Conservation (phyloP, 2,888 invertebrate genomes). For the Lycia hirtaria region DNA sequence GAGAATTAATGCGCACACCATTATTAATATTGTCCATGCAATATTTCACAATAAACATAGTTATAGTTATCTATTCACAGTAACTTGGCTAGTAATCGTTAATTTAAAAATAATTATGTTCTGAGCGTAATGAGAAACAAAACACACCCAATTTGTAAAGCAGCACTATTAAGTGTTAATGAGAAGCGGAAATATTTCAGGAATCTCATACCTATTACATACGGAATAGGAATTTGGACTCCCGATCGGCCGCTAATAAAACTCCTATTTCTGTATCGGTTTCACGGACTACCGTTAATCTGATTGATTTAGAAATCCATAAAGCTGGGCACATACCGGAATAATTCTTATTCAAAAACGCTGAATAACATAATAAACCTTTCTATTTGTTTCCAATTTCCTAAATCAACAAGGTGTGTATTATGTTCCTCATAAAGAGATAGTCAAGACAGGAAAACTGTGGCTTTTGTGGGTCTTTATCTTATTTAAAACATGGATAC, state of each 20-base stretch:
- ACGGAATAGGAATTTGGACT: slow-evolving; percentile 15
- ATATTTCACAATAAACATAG: slow-evolving; percentile 3
- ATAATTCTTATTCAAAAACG: no score
- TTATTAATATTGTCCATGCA: slow-evolving; percentile 7
- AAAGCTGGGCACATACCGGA: slow-evolving; percentile 5
- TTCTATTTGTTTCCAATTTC: no score
- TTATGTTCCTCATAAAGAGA: no score
- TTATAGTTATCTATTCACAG: background rate
- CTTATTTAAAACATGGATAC: no score
- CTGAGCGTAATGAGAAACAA: background rate
- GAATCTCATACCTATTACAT: slow-evolving; percentile 11
- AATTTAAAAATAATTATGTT: slow-evolving; percentile 4
- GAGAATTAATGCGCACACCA: slow-evolving; percentile 3
- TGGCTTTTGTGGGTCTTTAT: no score
- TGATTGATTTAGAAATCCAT: slow-evolving; percentile 38
- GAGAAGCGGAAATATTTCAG: slow-evolving; percentile 4
- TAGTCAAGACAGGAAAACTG: no score
- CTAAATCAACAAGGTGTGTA: no score
- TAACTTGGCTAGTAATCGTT: background rate
- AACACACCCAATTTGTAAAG: slow-evolving; percentile 9
- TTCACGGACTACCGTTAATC: slow-evolving; percentile 46
- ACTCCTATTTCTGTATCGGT: slow-evolving; percentile 34
- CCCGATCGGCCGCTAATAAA: slow-evolving; percentile 23
- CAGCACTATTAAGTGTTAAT: slow-evolving; percentile 15
- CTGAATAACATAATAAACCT: no score